Evolutionary conservation across 2,797 vertebrate species (phyloP), one percentile per base, ranked within the genome.

Genomic region (Tokudaia tokunoshimensis): DNA sequence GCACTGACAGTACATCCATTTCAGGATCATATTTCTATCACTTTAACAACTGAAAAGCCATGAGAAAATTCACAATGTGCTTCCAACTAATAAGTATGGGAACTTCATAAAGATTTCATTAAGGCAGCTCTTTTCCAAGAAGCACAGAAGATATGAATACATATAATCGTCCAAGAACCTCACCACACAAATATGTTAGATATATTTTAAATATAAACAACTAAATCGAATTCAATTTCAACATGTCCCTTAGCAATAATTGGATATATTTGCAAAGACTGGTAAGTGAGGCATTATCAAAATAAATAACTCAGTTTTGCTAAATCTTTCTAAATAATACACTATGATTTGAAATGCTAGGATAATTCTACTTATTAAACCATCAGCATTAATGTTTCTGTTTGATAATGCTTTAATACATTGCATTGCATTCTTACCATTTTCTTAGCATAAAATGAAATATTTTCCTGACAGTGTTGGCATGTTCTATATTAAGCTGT

Each of bases 21-120:
- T 95, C 41, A 79, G 24, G 85, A 70, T 91, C 78, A 93, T 89
- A 89, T 96, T 94, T 96, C 84, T 93, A 75, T 89, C 74, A 86
- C 29, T 75, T 93, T 89, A 92, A 91, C 44, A 87, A 80, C n/a
- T 90, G 50, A 96, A 93, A 92, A 94, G 6, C 92, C 65, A 79
- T 70, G 89, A 95, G 70, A 95, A 96, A 94, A 96, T 84, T 92
- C 91, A 92, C 67, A 93, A 75, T 78, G 6, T 88, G 4, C 84
- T 85, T 95, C 84, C 55, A 96, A 85, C 47, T 88, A 84, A 81
- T 92, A 96, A 90, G 79, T 88, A 93, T 80, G 26, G 72, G 63
- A 47, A 94, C 20, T 96, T 90, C 65, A 88, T 93, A 94, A 94
- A 85, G 37, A 88, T 87, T 94, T 95, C 41, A 70, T 92, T 94